Percentiles rank a stretch among this genome's conserved stretches.
phyloP scores from a whole-genome alignment of 2,113 vertebrate genomes.

The Saccopteryx bilineata region DNA sequence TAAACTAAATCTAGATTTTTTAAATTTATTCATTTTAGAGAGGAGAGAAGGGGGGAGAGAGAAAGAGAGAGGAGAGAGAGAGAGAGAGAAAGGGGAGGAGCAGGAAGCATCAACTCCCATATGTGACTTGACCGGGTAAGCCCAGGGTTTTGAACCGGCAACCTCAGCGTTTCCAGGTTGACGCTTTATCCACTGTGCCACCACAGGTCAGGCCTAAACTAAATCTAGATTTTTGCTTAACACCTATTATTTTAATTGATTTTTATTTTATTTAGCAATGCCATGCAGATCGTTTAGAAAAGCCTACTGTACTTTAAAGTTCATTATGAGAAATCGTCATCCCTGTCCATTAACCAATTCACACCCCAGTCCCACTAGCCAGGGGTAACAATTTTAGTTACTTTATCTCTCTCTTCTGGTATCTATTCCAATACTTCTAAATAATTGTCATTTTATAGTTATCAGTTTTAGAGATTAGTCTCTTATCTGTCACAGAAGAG shows the following conservation, averaged over 20 bases:
- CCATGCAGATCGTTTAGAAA: neutral
- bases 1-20: neutral
- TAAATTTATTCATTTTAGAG: too few species aligned
- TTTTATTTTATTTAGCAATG: neutral
- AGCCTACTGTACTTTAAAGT: neutral
- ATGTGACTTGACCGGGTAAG: too few species aligned
- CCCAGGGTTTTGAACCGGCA: too few species aligned
- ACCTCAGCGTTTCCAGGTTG: too few species aligned
- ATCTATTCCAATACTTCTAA: neutral
- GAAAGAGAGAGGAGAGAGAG: too few species aligned
- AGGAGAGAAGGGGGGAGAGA: too few species aligned
- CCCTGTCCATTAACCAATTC: fast-evolving
- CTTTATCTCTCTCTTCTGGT: neutral
- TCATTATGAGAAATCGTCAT: neutral
- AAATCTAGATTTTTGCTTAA: neutral
- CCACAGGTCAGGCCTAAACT: neutral
- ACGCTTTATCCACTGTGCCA: too few species aligned
- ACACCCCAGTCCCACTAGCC: too few species aligned
- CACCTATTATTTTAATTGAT: neutral
- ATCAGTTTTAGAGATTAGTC: too few species aligned
- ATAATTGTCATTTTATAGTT: neutral
- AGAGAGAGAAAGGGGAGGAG: too few species aligned
- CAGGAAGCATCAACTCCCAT: too few species aligned
- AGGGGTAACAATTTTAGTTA: neutral
- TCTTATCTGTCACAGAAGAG: fast-evolving